Percentiles rank a stretch among this genome's conserved stretches.
Evolutionary conservation across 2,113 vertebrate genomes (phyloP).

Genomic region (Albula glossodonta): DNA sequence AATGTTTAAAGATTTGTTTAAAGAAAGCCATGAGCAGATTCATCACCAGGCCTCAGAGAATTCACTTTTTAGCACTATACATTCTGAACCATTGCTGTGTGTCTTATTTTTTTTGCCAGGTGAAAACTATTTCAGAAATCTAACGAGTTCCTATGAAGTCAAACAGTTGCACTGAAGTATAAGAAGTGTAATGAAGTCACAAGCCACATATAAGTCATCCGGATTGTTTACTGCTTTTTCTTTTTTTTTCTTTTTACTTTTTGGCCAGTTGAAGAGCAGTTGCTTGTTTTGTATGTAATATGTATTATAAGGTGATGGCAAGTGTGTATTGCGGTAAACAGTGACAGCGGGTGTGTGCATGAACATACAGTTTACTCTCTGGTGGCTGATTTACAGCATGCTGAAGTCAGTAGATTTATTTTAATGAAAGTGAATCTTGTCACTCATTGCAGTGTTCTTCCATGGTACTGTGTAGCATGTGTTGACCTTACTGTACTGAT

Average conservation of each 20-base stretch:
- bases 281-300: background rate
- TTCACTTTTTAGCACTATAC: background rate
- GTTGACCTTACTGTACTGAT: conserved; percentile 44
- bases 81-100: background rate
- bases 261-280: background rate
- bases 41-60: background rate
- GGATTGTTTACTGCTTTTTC: background rate
- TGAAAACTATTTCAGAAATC: background rate
- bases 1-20: background rate
- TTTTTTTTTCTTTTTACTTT: conserved; percentile 1
- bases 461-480: conserved; percentile 54
- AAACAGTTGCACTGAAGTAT: conserved; percentile 24
- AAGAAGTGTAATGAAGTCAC: conserved; percentile 18
- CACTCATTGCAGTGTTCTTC: conserved; percentile 53
- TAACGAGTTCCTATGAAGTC: conserved; percentile 15
- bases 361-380: conserved; percentile 7
- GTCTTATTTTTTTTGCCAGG: background rate
- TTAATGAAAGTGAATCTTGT: conserved; percentile 36
- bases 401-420: conserved; percentile 31
- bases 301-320: background rate
- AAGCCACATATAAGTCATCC: background rate
- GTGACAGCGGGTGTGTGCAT: conserved; percentile 2
- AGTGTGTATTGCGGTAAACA: conserved; percentile 13
- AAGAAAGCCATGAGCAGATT: background rate
- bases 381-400: conserved; percentile 5